Base-by-base conservation (phyloP, 2,797 vertebrate genomes). In the Thunnus albacares region DNA sequence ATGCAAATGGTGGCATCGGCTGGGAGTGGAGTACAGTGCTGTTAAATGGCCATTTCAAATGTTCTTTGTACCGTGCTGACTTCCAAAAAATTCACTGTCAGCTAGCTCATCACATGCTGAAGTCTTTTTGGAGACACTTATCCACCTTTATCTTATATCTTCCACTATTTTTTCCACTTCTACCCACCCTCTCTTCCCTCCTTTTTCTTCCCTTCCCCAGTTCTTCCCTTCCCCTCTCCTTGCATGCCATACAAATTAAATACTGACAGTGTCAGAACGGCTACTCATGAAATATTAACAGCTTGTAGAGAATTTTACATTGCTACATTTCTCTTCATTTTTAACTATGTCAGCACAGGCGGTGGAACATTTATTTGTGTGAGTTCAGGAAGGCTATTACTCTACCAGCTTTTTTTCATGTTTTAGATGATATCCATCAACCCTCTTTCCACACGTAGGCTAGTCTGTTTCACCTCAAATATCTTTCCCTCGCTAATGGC, bases 21-120 rank as follows among this genome's bases (percentile, higher is more conserved):
- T 89, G 92, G 90, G 89, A 93, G 88, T 88, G 87, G 80, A 94
- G 93, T 93, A 92, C 93, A 85, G 93, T 83, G 94, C 94, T 92
- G 96, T 94, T 96, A 96, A 97, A 97, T 96, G 96, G 95, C 96
- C 95, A 92, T 96, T 96, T 96, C 96, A 95, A 94, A 95, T 72
- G 72, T 95, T 96, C 91, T 92, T 94, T 87, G 90, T 91, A 94
- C 92, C 95, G 95, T 93, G 3, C 58, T 92, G 96, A 95, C 95
- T 92, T 87, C 83, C 84, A 89, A 90, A 89, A 87, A 90, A 87
- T 73, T 86, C 86, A 75, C 84, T 89, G 88, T 91, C 87, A 87
- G 74, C 68, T 66, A 15, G 78, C 80, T 81, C 65, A 33, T 71
- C 62, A 49, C 74, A 58, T 26, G 79, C 77, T 47, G 47, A 83